These are phyloP conservation scores for Cyaniris semiargus DNA, from an alignment of 2,888 invertebrate genomes.

Conservation along the genomic window DNA sequence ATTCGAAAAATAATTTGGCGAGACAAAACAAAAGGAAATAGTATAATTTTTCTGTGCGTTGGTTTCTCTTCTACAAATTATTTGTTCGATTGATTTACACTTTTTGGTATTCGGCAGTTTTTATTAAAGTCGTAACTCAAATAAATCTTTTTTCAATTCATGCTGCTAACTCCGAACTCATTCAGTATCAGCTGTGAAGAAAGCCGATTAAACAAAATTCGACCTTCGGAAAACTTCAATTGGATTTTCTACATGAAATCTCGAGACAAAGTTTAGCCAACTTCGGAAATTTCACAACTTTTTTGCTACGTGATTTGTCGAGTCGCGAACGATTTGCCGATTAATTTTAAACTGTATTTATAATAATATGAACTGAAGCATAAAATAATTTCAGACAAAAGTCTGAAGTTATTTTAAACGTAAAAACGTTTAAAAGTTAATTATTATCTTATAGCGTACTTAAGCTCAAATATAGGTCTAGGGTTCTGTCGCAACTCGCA, in stretches of 20 bases:
- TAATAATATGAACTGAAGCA: not conserved
- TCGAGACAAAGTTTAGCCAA: slow-evolving; percentile 18
- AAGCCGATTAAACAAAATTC: slow-evolving; percentile 28
- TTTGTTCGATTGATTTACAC: not conserved
- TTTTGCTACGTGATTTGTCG: slow-evolving; percentile 19
- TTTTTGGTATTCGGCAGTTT: not conserved
- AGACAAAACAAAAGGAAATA: too few species aligned
- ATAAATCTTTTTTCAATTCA: not conserved
- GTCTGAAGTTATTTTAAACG: too few species aligned
- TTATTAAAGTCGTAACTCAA: not conserved
- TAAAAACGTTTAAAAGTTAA: not conserved
- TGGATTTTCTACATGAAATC: slow-evolving; percentile 23
- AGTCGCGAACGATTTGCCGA: not conserved
- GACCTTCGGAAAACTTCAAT: slow-evolving; percentile 25
- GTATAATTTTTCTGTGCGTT: too few species aligned
- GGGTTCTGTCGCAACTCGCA: too few species aligned
- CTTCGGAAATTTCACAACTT: slow-evolving; percentile 22
- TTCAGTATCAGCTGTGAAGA: slow-evolving; percentile 23
- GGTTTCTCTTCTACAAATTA: not conserved
- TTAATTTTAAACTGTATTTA: slow-evolving; percentile 23
- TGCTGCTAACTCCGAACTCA: not conserved
- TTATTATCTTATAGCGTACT: too few species aligned
- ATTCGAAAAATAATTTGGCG: too few species aligned
- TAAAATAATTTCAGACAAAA: not conserved
- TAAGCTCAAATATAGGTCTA: too few species aligned